These are phyloP conservation scores for Trogon melanurus DNA, from an alignment of 2,113 vertebrate species.

Conservation along the genomic window DNA sequence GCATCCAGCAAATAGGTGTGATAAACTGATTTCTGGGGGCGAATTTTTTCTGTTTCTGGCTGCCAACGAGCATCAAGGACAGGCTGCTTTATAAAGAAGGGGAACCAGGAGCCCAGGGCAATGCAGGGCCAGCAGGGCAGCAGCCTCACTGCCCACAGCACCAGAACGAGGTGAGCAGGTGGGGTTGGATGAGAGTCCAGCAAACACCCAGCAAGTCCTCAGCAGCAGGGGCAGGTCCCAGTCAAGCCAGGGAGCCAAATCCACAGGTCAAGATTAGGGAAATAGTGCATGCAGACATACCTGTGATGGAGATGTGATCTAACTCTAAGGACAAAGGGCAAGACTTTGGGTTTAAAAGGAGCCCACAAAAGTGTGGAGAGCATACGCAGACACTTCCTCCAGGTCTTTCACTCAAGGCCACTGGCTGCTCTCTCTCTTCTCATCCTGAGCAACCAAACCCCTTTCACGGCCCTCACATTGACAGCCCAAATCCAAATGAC, in stretches of 20 bases:
- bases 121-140: neutral
- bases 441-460: neutral
- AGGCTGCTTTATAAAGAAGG: neutral
- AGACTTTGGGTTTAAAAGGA: neutral
- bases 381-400: neutral
- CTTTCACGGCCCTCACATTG: neutral
- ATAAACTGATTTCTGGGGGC: neutral
- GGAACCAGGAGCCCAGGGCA: neutral
- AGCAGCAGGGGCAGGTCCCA: neutral
- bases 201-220: neutral
- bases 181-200: neutral
- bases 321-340: neutral
- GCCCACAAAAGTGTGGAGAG: neutral
- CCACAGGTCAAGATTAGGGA: neutral
- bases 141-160: neutral
- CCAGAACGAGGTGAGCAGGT: fast-evolving
- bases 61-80: neutral
- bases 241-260: neutral
- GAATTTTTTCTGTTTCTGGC: neutral
- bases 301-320: neutral
- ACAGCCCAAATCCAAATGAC: neutral
- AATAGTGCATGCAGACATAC: neutral
- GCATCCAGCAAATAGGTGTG: neutral
- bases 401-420: neutral
- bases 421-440: neutral